Evolutionary conservation across 2,113 vertebrate genomes (phyloP), one percentile per base, ranked within the genome.

Genomic region (Chrysemys picta): DNA sequence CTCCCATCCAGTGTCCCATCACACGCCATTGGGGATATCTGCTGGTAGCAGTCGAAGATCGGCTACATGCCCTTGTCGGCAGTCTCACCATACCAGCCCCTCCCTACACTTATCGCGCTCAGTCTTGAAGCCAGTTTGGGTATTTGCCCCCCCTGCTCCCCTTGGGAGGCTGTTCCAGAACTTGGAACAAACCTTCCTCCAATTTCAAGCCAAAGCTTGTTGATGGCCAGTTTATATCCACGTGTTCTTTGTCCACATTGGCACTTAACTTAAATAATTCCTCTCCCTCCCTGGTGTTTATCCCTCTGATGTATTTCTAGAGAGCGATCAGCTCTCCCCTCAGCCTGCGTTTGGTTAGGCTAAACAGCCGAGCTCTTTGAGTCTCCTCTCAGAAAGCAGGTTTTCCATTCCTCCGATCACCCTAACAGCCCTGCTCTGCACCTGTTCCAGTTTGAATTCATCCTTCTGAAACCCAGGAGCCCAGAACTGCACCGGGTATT

Each of bases 21-120:
- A 8, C 62, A 4, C 4, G 31, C 62, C 1, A 1, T 17, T 19
- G 31, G 35, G 31, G 62, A 31, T 5, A n/a, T 3, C 10, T 31
- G 3, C 31, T n/a, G 35, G 8, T 22, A 10, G 65, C 35, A 72
- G 17, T 7, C 5, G 29, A 31, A 62, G 59, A 35, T 62, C 12
- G 9, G 59, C 59, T 62, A 13, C 59, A 14, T 3, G 27, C 59
- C 29, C 8, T 16, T 14, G 29, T 62, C 7, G 59, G 35, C 62
- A 9, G 62, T 17, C 3, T n/a, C 62, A 35, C 3, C 13, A 17
- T 17, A 3, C 3, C 62, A 9, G 31, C 29, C 62, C 35, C 62
- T n/a, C 31, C 35, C 2, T 31, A 31, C 27, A 62, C 27, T 6
- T 62, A 14, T 10, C 29, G 2, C 4, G 3, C 29, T 31, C 13